Conservation (phyloP, 1,140 invertebrate genomes). For the Akabosia matsudoensis region DNA sequence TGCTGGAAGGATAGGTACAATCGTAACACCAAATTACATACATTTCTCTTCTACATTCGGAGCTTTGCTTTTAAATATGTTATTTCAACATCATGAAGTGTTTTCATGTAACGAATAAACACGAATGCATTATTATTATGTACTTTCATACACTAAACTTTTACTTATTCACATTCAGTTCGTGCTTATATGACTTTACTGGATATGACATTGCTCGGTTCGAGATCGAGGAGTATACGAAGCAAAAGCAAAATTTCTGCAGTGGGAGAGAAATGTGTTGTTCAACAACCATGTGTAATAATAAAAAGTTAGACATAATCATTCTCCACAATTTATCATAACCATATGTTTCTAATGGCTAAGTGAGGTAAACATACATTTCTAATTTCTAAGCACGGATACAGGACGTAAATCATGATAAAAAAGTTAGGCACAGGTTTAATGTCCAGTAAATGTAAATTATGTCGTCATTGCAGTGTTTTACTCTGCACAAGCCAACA, state of each 20-base stretch:
- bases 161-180: constrained; percentile 8
- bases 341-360: neutral
- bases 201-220: too few relatives aligned
- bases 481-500: too few relatives aligned
- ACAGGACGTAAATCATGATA: constrained; percentile 17
- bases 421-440: constrained; percentile 10
- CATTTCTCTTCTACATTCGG: too few relatives aligned
- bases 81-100: neutral
- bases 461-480: neutral
- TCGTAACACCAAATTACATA: too few relatives aligned
- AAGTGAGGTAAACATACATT: neutral
- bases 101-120: neutral
- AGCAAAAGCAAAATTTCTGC: too few relatives aligned
- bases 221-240: too few relatives aligned
- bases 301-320: neutral
- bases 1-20: neutral
- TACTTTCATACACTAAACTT: neutral
- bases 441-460: constrained; percentile 25
- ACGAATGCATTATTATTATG: neutral
- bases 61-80: too few relatives aligned
- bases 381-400: neutral
- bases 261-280: too few relatives aligned
- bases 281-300: too few relatives aligned
- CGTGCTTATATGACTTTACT: neutral
- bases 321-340: constrained; percentile 11